These are phyloP conservation scores for Eudasyphora cyanicolor DNA, from an alignment of 2,888 invertebrate genomes.

Conservation along the genomic window DNA sequence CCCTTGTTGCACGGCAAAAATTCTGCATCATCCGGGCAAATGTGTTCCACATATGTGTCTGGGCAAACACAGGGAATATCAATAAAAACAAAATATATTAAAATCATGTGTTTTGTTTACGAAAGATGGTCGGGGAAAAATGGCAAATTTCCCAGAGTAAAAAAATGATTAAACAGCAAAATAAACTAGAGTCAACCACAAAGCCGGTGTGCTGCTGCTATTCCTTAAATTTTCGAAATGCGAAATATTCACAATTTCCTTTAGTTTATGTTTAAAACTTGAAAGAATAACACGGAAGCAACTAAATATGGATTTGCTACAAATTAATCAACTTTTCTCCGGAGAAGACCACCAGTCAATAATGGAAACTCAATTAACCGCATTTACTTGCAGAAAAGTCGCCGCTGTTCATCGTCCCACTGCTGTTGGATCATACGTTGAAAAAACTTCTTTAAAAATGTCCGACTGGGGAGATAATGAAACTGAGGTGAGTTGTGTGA, in stretches of 20 bases:
- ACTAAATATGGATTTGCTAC: constrained; percentile 40
- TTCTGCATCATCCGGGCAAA: neutral
- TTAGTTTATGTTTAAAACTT: constrained; percentile 23
- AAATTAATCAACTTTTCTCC: constrained; percentile 48
- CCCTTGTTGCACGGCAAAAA: neutral
- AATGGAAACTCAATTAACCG: constrained; percentile 43
- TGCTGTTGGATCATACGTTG: neutral
- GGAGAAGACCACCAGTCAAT: constrained; percentile 33
- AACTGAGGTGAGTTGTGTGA: constrained; percentile 50
- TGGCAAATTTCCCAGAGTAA: neutral
- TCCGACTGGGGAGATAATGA: constrained; percentile 72
- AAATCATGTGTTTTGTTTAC: constrained; percentile 9
- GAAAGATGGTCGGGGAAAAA: neutral
- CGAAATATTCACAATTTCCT: neutral
- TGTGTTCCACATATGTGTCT: too few species aligned
- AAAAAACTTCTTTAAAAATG: constrained; percentile 66
- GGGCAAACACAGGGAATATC: neutral
- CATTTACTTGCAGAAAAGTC: constrained; percentile 50
- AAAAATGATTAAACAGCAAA: constrained; percentile 1
- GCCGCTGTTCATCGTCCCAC: neutral
- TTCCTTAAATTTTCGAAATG: constrained; percentile 7
- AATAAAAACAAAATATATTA: neutral
- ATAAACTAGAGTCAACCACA: neutral
- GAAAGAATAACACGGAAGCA: neutral
- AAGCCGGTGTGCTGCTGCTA: neutral